phyloP scores from a whole-genome alignment of 2,113 vertebrate species.

The Platichthys stellatus region DNA sequence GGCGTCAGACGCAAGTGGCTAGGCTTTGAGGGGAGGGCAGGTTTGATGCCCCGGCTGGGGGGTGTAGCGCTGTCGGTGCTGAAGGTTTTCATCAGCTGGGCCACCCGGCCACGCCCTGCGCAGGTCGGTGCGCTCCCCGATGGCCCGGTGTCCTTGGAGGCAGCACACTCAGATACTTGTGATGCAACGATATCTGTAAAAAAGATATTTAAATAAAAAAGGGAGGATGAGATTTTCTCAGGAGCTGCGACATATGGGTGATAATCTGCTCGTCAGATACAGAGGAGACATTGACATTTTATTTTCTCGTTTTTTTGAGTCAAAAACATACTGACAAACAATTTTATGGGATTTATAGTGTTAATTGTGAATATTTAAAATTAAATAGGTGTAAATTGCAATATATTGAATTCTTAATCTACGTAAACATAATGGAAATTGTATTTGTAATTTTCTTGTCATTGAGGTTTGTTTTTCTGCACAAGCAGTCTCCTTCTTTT shows the following conservation, averaged over 20 bases:
- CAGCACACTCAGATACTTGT: conserved; percentile 43
- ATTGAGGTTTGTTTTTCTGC: too few species aligned
- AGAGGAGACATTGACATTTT: neutral
- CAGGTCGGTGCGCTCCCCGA: conserved; percentile 27
- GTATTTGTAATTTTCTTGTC: too few species aligned
- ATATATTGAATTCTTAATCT: too few species aligned
- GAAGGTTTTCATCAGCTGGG: conserved; percentile 83
- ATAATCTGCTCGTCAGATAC: neutral
- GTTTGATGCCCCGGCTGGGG: conserved; percentile 68
- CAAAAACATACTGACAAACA: too few species aligned
- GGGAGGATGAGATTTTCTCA: neutral
- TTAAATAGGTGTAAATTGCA: too few species aligned
- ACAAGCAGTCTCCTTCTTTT: too few species aligned
- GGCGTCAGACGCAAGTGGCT: conserved; percentile 71
- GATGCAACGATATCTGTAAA: conserved; percentile 52
- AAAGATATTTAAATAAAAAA: conserved; percentile 4
- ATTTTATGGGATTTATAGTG: too few species aligned
- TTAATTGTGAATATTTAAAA: too few species aligned
- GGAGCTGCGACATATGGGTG: neutral
- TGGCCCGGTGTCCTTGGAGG: conserved; percentile 10
- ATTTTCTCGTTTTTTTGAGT: neutral
- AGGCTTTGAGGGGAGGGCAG: conserved; percentile 80
- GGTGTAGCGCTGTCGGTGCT: conserved; percentile 38
- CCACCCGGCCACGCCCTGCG: conserved; percentile 77
- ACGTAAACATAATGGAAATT: too few species aligned